Conservation (phyloP, 1,140 invertebrate species). For the Thrips palmi region DNA sequence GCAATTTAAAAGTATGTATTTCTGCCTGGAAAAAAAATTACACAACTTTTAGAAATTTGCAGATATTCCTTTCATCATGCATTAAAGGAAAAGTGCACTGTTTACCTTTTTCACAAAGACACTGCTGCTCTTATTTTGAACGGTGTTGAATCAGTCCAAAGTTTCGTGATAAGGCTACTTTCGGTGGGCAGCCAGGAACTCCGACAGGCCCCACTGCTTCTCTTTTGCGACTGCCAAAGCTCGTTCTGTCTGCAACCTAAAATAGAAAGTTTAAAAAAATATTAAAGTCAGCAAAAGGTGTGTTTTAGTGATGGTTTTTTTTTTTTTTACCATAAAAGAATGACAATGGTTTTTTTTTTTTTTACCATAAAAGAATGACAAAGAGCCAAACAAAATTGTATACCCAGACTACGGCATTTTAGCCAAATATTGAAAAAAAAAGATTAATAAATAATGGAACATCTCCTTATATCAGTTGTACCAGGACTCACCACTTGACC, state of each 20-base stretch:
- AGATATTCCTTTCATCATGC: no score
- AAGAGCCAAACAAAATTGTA: background rate
- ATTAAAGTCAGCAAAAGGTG: background rate
- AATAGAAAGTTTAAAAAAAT: slow-evolving; percentile 3
- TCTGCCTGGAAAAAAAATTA: no score
- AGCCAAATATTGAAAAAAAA: slow-evolving; percentile 3
- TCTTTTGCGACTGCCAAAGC: slow-evolving; percentile 28
- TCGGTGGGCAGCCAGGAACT: slow-evolving; percentile 7
- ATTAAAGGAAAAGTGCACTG: no score
- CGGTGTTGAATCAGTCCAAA: no score
- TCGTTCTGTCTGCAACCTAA: slow-evolving; percentile 31
- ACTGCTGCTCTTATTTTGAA: no score
- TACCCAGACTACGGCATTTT: background rate
- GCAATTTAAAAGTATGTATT: no score
- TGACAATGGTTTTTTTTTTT: background rate
- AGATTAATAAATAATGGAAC: background rate
- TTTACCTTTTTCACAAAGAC: no score
- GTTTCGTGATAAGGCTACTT: no score
- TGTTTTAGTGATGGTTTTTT: background rate
- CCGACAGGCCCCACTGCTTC: slow-evolving; percentile 22
- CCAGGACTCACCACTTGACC: background rate
- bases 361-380: background rate
- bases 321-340: background rate
- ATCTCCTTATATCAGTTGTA: background rate
- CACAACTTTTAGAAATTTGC: no score